Conservation (phyloP, 2,888 invertebrate genomes). For the Sinodicranocentrus sp. region DNA sequence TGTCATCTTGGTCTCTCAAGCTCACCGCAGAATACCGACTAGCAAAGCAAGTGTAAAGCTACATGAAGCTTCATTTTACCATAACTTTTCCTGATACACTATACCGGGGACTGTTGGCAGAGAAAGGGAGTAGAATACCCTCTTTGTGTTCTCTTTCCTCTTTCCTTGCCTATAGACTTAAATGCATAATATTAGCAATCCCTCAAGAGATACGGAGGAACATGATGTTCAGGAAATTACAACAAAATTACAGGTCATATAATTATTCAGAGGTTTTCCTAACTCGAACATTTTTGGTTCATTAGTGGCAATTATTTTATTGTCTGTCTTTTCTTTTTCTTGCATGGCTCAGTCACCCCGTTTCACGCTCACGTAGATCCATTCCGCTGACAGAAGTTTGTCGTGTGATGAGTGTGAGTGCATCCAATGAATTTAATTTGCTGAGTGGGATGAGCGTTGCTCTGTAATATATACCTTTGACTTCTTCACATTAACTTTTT, state of each 20-base stretch:
- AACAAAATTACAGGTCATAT: constrained; percentile 54
- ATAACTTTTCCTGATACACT: neutral
- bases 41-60: constrained; percentile 47
- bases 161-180: constrained; percentile 22
- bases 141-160: constrained; percentile 26
- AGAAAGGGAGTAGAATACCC: constrained; percentile 5
- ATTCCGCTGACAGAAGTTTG: too few relatives aligned
- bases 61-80: constrained; percentile 29
- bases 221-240: constrained; percentile 60
- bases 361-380: too few relatives aligned
- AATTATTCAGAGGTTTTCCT: constrained; percentile 41
- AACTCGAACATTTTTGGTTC: constrained; percentile 40
- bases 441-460: too few relatives aligned
- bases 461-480: too few relatives aligned
- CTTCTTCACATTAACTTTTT: too few relatives aligned
- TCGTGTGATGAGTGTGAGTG: too few relatives aligned
- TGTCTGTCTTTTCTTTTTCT: neutral
- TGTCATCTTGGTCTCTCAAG: constrained; percentile 54
- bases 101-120: constrained; percentile 2
- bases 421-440: too few relatives aligned
- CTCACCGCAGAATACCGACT: constrained; percentile 53
- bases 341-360: too few relatives aligned
- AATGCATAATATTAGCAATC: constrained; percentile 36
- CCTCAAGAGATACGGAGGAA: constrained; percentile 22
- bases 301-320: constrained; percentile 31